These are phyloP conservation scores for Limenitis camilla DNA, from an alignment of 2,888 invertebrate species.

Conservation along the genomic window DNA sequence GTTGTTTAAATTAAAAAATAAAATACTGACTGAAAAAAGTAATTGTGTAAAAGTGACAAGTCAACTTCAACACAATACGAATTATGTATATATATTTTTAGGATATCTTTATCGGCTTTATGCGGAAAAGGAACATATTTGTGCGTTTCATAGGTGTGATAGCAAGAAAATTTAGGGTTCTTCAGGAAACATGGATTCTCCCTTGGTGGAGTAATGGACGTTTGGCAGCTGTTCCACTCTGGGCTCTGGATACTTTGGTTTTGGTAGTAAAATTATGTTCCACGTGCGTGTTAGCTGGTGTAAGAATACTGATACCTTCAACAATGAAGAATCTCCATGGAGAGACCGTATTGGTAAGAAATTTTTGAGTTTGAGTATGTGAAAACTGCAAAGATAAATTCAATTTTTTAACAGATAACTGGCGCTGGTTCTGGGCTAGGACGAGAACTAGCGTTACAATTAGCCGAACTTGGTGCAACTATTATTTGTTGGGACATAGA, in stretches of 20 bases:
- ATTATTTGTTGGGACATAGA: conserved; percentile 67
- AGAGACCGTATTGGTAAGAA: conserved; percentile 57
- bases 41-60: too few relatives aligned
- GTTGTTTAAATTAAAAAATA: too few relatives aligned
- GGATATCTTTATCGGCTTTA: conserved; percentile 37
- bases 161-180: conserved; percentile 55
- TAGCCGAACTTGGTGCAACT: conserved; percentile 63
- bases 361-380: too few relatives aligned
- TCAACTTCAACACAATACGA: too few relatives aligned
- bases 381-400: too few relatives aligned
- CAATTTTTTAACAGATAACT: conserved; percentile 43
- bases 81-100: too few relatives aligned
- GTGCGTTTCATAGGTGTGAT: conserved; percentile 45
- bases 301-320: conserved; percentile 50
- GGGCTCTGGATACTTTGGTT: conserved; percentile 55
- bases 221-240: conserved; percentile 48
- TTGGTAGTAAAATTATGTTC: conserved; percentile 55
- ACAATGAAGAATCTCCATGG: conserved; percentile 59
- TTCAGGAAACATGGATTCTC: conserved; percentile 61
- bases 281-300: conserved; percentile 45
- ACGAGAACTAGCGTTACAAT: conserved; percentile 60
- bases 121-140: conserved; percentile 56
- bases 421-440: conserved; percentile 62
- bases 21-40: too few relatives aligned
- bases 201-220: conserved; percentile 65